A percentile compares a stretch with the other conserved stretches of the same genome.
phyloP scores from a whole-genome alignment of 2,113 vertebrate genomes.

The Pagrus major region DNA sequence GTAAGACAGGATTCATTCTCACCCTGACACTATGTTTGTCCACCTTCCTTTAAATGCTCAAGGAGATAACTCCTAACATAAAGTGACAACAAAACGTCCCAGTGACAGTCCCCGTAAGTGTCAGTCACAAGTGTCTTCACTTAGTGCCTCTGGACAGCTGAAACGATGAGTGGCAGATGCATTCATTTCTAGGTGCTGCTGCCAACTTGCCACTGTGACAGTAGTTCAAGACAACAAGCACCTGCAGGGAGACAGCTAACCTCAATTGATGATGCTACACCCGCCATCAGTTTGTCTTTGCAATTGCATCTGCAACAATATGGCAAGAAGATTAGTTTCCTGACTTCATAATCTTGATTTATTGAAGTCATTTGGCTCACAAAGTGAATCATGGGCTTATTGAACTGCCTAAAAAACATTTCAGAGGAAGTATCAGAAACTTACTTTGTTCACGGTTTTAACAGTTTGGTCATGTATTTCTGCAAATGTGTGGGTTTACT shows the following conservation, averaged over 20 bases:
- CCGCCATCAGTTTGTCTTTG: constrained; percentile 36
- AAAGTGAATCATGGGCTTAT: constrained; percentile 22
- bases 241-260: constrained; percentile 7
- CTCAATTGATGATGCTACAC: constrained; percentile 44
- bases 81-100: constrained; percentile 1
- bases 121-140: constrained; percentile 7
- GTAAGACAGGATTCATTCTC: not conserved
- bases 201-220: constrained; percentile 40
- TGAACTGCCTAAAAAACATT: constrained; percentile 5
- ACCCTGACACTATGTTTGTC: not conserved
- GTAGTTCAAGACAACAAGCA: constrained; percentile 18
- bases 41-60: not conserved
- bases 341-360: constrained; percentile 45
- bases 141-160: not conserved
- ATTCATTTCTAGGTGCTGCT: constrained; percentile 36
- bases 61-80: not conserved
- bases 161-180: constrained; percentile 32
- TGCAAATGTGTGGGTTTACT: not conserved
- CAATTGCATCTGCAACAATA: constrained; percentile 3
- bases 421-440: constrained; percentile 1
- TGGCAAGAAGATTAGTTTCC: constrained; percentile 29
- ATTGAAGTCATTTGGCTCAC: constrained; percentile 32
- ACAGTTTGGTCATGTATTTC: not conserved
- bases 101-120: not conserved
- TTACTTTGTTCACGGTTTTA: constrained; percentile 14